These are phyloP conservation scores for Amphipyra berbera DNA, from an alignment of 2,888 invertebrate genomes.

Conservation along the genomic window DNA sequence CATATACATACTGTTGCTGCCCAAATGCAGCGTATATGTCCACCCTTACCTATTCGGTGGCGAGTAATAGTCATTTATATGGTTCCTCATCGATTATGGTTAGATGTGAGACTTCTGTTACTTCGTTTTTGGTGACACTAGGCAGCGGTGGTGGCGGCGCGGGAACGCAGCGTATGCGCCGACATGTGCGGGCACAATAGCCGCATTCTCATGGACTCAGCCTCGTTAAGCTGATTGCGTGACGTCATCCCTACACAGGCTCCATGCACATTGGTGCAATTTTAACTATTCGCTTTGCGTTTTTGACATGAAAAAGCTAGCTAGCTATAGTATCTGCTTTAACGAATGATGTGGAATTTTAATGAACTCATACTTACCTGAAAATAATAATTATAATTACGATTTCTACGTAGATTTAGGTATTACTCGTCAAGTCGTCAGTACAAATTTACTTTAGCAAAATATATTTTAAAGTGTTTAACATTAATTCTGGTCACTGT, in stretches of 20 bases:
- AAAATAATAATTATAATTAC: no score
- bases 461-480: no score
- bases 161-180: conserved; percentile 81
- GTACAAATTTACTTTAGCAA: no score
- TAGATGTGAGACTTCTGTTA: not conserved
- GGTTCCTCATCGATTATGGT: not conserved
- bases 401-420: no score
- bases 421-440: no score
- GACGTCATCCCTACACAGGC: conserved; percentile 80
- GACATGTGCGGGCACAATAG: conserved; percentile 88
- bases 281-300: conserved; percentile 35
- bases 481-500: no score
- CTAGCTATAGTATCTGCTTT: no score
- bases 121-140: not conserved
- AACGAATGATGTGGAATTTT: not conserved
- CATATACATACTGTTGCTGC: no score
- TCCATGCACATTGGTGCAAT: conserved; percentile 67
- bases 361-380: no score
- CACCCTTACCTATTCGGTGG: no score
- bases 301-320: conserved; percentile 6
- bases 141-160: conserved; percentile 46
- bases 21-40: no score
- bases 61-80: no score
- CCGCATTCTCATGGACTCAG: conserved; percentile 89
- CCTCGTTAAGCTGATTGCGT: conserved; percentile 89